phyloP scores from a whole-genome alignment of 2,113 vertebrate genomes.

The Ptyas mucosa region DNA sequence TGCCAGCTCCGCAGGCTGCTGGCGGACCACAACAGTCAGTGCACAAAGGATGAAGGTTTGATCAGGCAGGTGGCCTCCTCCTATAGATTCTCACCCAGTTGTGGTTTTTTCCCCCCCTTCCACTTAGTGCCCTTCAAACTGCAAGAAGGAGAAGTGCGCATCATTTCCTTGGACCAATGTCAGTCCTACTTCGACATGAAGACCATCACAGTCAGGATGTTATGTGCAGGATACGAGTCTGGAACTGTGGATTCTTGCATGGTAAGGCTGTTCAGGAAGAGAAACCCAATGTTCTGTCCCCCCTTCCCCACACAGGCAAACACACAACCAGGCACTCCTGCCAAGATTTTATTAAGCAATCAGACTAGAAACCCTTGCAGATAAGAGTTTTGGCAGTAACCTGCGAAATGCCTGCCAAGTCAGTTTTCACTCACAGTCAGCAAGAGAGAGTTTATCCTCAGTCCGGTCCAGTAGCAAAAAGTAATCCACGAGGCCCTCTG shows the following conservation, averaged over 20 bases:
- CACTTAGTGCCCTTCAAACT: constrained; percentile 92
- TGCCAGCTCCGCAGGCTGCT: too few species aligned
- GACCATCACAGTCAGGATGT: constrained; percentile 91
- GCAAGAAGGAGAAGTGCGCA: constrained; percentile 92
- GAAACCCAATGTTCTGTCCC: too few species aligned
- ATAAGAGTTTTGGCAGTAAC: too few species aligned
- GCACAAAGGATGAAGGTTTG: background rate
- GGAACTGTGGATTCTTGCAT: constrained; percentile 83
- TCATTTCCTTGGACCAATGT: constrained; percentile 88
- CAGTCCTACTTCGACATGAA: constrained; percentile 94
- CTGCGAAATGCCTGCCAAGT: too few species aligned
- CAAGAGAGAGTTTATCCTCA: too few species aligned
- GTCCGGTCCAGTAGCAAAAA: too few species aligned
- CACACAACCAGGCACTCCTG: too few species aligned
- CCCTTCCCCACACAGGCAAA: too few species aligned
- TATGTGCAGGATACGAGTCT: constrained; percentile 91
- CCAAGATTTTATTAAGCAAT: too few species aligned
- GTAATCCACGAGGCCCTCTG: too few species aligned
- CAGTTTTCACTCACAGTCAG: too few species aligned
- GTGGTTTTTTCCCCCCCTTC: background rate
- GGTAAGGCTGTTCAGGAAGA: constrained; percentile 59
- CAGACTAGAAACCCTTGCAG: too few species aligned
- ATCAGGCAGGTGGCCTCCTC: background rate
- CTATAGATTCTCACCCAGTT: background rate
- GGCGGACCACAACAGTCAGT: background rate